Evolutionary conservation across 2,113 vertebrate genomes (phyloP).

Genomic region (Phodopus roborovskii): DNA sequence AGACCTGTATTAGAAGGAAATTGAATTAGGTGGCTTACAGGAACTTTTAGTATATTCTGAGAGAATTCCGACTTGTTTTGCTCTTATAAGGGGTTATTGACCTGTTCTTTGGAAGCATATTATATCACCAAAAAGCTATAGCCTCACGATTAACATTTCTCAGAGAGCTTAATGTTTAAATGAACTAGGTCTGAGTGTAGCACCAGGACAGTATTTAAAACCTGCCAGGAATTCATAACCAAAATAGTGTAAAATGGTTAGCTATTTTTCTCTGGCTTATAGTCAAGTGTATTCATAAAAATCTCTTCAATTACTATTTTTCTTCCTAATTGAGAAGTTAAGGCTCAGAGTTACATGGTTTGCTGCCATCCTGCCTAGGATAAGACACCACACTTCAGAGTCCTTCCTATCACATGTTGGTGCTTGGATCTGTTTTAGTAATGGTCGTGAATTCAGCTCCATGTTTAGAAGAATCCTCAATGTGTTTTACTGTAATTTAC

Average conservation of each 20-base stretch:
- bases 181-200: constrained; percentile 4
- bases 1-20: constrained; percentile 37
- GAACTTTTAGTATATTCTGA: constrained; percentile 65
- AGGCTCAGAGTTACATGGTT: constrained; percentile 36
- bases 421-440: constrained; percentile 24
- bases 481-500: constrained; percentile 12
- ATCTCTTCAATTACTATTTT: constrained; percentile 12
- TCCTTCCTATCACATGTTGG: not conserved
- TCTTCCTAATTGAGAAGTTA: constrained; percentile 52
- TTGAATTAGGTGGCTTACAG: constrained; percentile 55
- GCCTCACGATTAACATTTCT: constrained; percentile 57
- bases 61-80: constrained; percentile 54
- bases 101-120: constrained; percentile 56
- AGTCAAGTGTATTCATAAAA: constrained; percentile 38
- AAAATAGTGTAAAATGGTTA: constrained; percentile 47
- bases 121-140: constrained; percentile 55
- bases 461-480: constrained; percentile 7
- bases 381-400: not conserved
- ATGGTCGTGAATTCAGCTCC: constrained; percentile 9
- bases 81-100: not conserved
- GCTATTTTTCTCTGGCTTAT: constrained; percentile 56
- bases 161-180: constrained; percentile 72
- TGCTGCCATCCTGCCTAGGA: not conserved
- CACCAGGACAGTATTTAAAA: constrained; percentile 63
- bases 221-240: constrained; percentile 23